Base-by-base conservation (phyloP, 2,797 vertebrate species). In the Xenentodon cancila region DNA sequence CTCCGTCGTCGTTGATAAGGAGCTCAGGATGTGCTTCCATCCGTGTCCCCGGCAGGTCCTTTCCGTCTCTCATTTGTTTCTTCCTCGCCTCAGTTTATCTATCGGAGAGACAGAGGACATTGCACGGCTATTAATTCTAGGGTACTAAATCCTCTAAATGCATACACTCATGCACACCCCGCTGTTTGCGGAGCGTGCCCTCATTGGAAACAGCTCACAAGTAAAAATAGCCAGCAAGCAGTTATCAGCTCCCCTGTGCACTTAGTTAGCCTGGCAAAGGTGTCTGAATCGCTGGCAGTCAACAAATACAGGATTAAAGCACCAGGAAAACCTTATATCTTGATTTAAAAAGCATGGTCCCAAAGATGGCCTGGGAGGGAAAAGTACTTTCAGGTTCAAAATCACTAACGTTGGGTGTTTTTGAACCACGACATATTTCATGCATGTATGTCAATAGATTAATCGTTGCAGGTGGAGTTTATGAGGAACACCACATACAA, bases 161-260 rank as follows among this genome's bases (percentile, higher is more conserved):
- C 59, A 63, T 21, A 53, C 27, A 46, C 40, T 56, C 12, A 32
- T 49, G 53, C 37, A 50, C 21, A 9, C 21, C 20, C 2, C 1
- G 34, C 34, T 54, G 53, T 65, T 67, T 68, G 30, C 20, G 71
- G 22, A 53, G 19, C 43, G 21, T 64, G 64, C 53, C 56, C 51
- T 74, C 57, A 52, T 54, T 75, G 58, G 70, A 67, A 64, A 71
- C 46, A 20, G 8, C 17, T 20, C 20, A 55, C 1, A 4, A 47
- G 48, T 74, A 81, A 79, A 81, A 84, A 82, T 78, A 84, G 64
- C 37, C 48, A n/a, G 54, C 19, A 49, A 18, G 60, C 45, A 43
- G 59, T 55, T 64, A 58, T 68, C 45, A 44, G 55, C 30, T 70
- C 47, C 59, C 48, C 43, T 56, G 46, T 59, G 43, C 34, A 34